A percentile compares a stretch with the other conserved stretches of the same genome.
Evolutionary conservation across 2,113 vertebrate species (phyloP).

Genomic region (Rhabdomys dilectus): DNA sequence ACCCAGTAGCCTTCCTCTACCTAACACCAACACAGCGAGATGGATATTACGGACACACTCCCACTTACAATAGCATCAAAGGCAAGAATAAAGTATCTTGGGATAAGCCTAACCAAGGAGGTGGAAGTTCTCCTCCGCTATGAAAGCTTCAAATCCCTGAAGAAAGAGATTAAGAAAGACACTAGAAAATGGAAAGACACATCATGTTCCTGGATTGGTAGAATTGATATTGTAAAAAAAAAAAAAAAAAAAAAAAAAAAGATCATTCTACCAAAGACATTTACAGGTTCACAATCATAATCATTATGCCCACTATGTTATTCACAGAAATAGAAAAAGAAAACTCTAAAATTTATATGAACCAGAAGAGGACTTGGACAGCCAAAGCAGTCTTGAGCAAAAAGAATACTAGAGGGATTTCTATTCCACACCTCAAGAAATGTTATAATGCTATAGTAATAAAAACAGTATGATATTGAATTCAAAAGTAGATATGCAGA

Average conservation of each 20-base stretch:
- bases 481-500: background rate
- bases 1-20: background rate
- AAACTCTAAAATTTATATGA: background rate
- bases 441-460: background rate
- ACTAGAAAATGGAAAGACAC: background rate
- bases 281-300: background rate
- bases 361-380: background rate
- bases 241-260: background rate
- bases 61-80: background rate
- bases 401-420: background rate
- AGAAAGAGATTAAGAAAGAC: background rate
- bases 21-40: background rate
- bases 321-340: background rate
- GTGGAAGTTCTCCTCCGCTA: background rate
- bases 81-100: background rate
- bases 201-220: background rate
- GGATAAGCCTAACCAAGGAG: background rate
- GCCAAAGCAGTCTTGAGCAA: background rate
- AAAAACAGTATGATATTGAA: background rate
- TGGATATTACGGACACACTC: background rate
- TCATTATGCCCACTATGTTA: background rate
- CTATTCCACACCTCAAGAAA: background rate
- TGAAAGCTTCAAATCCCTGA: background rate
- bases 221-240: background rate
- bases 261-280: background rate